A percentile compares a stretch with the other conserved stretches of the same genome.
These are phyloP conservation scores for Hedychridium roseum DNA, from an alignment of 2,888 invertebrate genomes.

Conservation along the genomic window DNA sequence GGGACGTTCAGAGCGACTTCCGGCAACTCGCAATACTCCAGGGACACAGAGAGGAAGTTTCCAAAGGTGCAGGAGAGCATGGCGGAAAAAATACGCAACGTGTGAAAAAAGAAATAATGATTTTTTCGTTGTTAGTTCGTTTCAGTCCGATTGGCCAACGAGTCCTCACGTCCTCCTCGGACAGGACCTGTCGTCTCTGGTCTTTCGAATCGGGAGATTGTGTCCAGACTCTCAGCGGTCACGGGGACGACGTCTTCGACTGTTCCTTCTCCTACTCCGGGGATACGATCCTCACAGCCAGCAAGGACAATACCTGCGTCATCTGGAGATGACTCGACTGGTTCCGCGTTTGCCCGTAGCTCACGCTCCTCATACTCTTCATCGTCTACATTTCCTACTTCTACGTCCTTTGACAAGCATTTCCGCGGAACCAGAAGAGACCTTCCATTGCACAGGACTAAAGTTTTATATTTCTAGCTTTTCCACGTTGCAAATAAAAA, in stretches of 20 bases:
- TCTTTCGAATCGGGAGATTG: conserved; percentile 72
- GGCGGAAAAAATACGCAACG: no score
- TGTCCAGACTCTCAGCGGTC: conserved; percentile 77
- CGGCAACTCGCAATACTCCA: conserved; percentile 69
- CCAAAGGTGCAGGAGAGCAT: conserved; percentile 68
- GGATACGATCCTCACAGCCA: conserved; percentile 80
- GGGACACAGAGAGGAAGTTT: conserved; percentile 75
- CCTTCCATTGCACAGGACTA: no score
- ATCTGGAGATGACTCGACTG: conserved; percentile 82
- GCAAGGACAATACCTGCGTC: conserved; percentile 83
- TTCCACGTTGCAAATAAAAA: no score
- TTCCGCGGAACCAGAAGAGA: no score
- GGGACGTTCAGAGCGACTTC: conserved; percentile 69
- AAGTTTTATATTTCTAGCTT: no score
- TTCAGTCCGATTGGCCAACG: conserved; percentile 82
- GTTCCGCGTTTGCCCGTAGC: conserved; percentile 65
- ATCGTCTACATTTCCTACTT: conserved; percentile 45
- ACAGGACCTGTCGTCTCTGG: conserved; percentile 80
- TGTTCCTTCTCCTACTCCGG: conserved; percentile 82
- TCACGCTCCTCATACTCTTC: conserved; percentile 43
- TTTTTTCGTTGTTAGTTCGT: conserved; percentile 67
- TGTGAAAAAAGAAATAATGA: background rate
- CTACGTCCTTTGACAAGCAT: conserved; percentile 39
- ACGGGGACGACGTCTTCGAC: conserved; percentile 83
- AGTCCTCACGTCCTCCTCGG: conserved; percentile 79